Evolutionary conservation across 2,113 vertebrate genomes (phyloP), one percentile per base, ranked within the genome.

Genomic region (Corydoras sp.): DNA sequence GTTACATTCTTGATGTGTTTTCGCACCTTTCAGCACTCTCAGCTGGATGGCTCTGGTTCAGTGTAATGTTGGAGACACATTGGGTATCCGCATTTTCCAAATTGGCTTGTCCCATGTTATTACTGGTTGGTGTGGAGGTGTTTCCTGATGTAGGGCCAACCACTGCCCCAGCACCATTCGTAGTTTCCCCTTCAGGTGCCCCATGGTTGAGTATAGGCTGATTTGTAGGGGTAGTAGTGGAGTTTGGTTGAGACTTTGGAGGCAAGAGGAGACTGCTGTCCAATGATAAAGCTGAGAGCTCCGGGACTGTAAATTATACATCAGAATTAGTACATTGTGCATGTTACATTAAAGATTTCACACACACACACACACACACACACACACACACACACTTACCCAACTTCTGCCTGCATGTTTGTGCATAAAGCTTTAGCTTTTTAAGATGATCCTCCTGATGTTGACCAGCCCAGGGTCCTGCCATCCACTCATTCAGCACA

Each of bases 381-480:
- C 18, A 24, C 35, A 43, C 35, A 59, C 10, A 53, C 51, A 10
- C 13, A 53, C 51, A 7, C 81, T 90, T 79, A 99, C 96, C 95
- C 58, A 99, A 89, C 83, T 94, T 93, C 80, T 94, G 91, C 76
- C 92, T 93, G 84, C 95, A 99, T 77, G 94, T 90, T 79, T 97
- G 92, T 10, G 93, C 93, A 0, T 95, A 99, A 13, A 98, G 92
- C 85, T 92, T 94, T 65, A 99, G 93, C 85, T 94, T 95, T 86
- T 86, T 91, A 84, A 96, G 91, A 91, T 98, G 97, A 89, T 97
- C 92, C 0, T 84, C 88, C 83, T 96, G 93, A 74, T 95, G 94
- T 2, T 89, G 89, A 82, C 92, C 90, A 49, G 80, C 79, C 94
- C 94, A 97, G 0, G 93, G 90, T 80, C 93, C 93, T 64, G 79